phyloP scores from a whole-genome alignment of 2,113 vertebrate species.

The Percopsis transmontana region DNA sequence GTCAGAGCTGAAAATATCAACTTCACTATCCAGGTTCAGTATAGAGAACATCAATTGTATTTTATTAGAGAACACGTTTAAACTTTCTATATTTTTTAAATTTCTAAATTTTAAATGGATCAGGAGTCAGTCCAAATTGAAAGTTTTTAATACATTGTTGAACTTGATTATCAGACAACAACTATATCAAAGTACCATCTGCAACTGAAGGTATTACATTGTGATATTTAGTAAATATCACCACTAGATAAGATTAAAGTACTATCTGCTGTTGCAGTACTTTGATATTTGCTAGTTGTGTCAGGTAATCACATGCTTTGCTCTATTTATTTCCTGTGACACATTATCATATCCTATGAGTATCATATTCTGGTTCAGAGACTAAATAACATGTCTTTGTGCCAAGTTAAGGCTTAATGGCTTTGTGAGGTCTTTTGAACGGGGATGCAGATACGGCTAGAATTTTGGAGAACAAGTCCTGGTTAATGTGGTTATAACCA shows the following conservation, averaged over 20 bases:
- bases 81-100: too few species aligned
- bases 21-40: constrained; percentile 60
- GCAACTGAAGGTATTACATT: not conserved
- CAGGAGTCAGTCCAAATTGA: too few species aligned
- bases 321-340: constrained; percentile 61
- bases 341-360: not conserved
- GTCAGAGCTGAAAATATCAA: constrained; percentile 58
- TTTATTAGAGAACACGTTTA: too few species aligned
- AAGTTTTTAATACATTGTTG: too few species aligned
- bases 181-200: not conserved
- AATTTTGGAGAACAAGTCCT: not conserved
- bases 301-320: constrained; percentile 38
- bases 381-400: constrained; percentile 4
- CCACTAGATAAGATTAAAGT: too few species aligned
- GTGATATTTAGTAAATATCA: not conserved
- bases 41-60: not conserved
- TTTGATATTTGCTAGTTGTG: constrained; percentile 23
- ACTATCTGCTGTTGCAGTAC: not conserved
- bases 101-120: too few species aligned
- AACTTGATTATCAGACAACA: too few species aligned
- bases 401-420: not conserved
- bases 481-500: not conserved
- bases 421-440: not conserved
- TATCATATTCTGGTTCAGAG: constrained; percentile 39
- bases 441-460: not conserved